Evolutionary conservation across 92 coral and sea anemone genomes (phyloP).

Genomic region (Zoanthus sociatus): DNA sequence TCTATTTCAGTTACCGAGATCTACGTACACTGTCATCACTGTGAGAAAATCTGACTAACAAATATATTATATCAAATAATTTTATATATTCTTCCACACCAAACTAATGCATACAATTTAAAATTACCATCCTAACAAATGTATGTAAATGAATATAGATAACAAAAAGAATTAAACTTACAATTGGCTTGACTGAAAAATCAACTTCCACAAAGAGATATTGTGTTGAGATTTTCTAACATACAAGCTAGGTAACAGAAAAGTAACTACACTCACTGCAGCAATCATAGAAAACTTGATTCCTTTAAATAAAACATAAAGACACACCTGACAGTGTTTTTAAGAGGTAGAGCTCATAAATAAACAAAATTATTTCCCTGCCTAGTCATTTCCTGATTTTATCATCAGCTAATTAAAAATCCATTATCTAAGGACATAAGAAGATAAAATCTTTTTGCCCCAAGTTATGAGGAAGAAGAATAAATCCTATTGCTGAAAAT

Average conservation of each 20-base stretch:
- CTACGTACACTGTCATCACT: too few species aligned
- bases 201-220: not conserved
- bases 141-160: too few species aligned
- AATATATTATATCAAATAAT: too few species aligned
- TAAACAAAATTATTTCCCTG: not conserved
- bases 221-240: not conserved
- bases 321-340: not conserved
- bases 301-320: not conserved
- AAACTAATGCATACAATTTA: too few species aligned
- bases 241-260: not conserved
- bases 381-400: conserved; percentile 19
- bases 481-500: not conserved
- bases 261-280: not conserved
- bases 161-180: not conserved
- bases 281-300: not conserved
- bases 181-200: not conserved
- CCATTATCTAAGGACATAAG: not conserved
- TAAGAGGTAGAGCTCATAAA: not conserved
- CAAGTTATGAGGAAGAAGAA: not conserved
- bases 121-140: too few species aligned
- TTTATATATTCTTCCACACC: too few species aligned
- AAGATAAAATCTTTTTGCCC: not conserved
- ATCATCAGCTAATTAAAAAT: conserved; percentile 26
- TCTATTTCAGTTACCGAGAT: too few species aligned
- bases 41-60: too few species aligned